Conservation (phyloP, 1,140 invertebrate species). For the Agrilus planipennis region DNA sequence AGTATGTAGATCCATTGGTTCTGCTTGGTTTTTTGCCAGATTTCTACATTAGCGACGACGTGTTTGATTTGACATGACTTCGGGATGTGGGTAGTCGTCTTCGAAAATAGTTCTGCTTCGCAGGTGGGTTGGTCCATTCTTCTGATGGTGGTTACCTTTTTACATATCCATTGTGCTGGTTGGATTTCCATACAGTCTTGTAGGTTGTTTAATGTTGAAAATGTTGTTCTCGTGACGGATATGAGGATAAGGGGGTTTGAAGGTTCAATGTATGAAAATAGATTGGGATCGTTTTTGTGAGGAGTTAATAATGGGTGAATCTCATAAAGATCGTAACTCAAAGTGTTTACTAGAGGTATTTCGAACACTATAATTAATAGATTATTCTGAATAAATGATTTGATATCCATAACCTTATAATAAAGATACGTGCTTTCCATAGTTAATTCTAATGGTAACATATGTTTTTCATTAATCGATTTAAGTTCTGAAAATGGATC, state of each 20-base stretch:
- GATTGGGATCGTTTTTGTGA: neutral
- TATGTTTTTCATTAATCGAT: neutral
- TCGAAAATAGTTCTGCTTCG: neutral
- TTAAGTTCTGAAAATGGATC: neutral
- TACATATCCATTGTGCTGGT: neutral
- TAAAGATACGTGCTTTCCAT: neutral
- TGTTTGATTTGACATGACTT: neutral
- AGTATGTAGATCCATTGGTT: slow-evolving; percentile 5
- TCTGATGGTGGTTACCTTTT: neutral
- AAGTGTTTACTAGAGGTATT: neutral
- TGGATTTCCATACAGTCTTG: neutral
- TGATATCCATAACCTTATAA: neutral
- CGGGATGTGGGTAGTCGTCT: neutral
- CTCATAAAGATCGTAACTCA: slow-evolving; percentile 1
- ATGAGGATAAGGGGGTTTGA: slow-evolving; percentile 1
- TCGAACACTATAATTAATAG: neutral
- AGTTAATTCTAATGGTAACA: slow-evolving; percentile 2
- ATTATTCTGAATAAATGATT: neutral
- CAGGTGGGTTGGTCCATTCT: neutral
- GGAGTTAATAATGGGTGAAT: slow-evolving; percentile 2
- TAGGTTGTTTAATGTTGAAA: neutral
- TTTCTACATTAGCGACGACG: neutral
- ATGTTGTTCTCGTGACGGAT: slow-evolving; percentile 5
- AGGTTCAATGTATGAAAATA: neutral
- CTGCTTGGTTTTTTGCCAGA: neutral